Evolutionary conservation across 2,888 invertebrate genomes (phyloP).

Genomic region (Rhamnusium bicolor): DNA sequence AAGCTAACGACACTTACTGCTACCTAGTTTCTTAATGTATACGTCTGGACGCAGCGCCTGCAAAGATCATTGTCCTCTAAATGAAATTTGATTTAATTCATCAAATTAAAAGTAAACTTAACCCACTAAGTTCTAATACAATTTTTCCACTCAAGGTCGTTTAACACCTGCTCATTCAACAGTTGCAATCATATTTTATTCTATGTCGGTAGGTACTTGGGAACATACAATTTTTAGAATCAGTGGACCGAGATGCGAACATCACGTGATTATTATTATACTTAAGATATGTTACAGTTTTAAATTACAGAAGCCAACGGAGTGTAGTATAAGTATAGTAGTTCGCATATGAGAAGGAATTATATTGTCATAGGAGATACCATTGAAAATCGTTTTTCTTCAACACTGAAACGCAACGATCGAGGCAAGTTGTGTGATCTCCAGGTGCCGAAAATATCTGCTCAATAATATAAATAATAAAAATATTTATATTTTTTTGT

Average conservation of each 20-base stretch:
- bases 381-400: neutral
- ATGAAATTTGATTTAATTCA: neutral
- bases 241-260: neutral
- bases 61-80: neutral
- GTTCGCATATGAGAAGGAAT: neutral
- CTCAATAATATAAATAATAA: too few relatives aligned
- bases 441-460: too few relatives aligned
- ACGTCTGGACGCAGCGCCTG: neutral
- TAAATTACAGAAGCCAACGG: slow-evolving; percentile 17
- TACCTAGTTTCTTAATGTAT: neutral
- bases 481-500: too few relatives aligned
- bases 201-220: slow-evolving; percentile 5
- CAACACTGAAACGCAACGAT: neutral
- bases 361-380: neutral
- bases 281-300: slow-evolving; percentile 19
- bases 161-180: slow-evolving; percentile 19
- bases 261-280: neutral
- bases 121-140: neutral
- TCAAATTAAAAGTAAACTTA: slow-evolving; percentile 4
- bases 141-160: slow-evolving; percentile 15
- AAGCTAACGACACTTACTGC: neutral
- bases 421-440: neutral
- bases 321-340: neutral
- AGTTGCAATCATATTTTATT: neutral
- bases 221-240: neutral